A percentile compares a stretch with the other conserved stretches of the same genome.
These are phyloP conservation scores for Furcifer pardalis DNA, from an alignment of 2,797 vertebrate genomes.

Conservation along the genomic window DNA sequence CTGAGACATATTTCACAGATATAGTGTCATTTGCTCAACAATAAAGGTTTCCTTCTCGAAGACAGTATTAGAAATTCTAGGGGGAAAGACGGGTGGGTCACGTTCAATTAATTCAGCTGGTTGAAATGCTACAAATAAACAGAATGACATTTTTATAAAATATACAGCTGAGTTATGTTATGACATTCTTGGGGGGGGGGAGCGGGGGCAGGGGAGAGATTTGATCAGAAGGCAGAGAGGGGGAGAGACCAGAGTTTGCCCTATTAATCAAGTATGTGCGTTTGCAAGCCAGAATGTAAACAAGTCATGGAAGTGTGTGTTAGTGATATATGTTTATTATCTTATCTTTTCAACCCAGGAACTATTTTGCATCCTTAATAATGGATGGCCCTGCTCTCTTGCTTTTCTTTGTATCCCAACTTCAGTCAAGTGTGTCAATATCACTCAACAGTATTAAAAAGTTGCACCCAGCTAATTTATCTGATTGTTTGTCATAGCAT, in stretches of 20 bases:
- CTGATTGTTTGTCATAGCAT: neutral
- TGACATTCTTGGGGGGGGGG: slow-evolving; percentile 57
- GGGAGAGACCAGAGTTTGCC: slow-evolving; percentile 53
- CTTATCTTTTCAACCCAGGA: slow-evolving; percentile 64
- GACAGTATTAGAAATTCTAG: neutral
- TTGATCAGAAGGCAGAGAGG: slow-evolving; percentile 60
- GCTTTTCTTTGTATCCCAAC: neutral
- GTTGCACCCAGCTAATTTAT: neutral
- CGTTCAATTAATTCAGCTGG: slow-evolving; percentile 37
- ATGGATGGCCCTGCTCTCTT: neutral
- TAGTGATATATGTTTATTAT: slow-evolving; percentile 66
- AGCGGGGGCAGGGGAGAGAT: slow-evolving; percentile 42
- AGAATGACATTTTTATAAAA: slow-evolving; percentile 49
- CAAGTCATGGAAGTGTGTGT: slow-evolving; percentile 42
- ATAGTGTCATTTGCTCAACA: neutral
- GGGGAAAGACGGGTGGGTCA: slow-evolving; percentile 30
- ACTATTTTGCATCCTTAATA: slow-evolving; percentile 47
- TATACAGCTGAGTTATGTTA: slow-evolving; percentile 58
- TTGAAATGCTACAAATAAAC: slow-evolving; percentile 24
- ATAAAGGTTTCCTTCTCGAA: neutral
- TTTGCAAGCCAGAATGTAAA: slow-evolving; percentile 57
- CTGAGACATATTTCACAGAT: neutral
- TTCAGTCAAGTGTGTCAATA: neutral
- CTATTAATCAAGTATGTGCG: slow-evolving; percentile 66
- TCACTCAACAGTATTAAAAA: slow-evolving; percentile 14